Base-by-base conservation (phyloP, 2,888 invertebrate species). In the Seira musarum region DNA sequence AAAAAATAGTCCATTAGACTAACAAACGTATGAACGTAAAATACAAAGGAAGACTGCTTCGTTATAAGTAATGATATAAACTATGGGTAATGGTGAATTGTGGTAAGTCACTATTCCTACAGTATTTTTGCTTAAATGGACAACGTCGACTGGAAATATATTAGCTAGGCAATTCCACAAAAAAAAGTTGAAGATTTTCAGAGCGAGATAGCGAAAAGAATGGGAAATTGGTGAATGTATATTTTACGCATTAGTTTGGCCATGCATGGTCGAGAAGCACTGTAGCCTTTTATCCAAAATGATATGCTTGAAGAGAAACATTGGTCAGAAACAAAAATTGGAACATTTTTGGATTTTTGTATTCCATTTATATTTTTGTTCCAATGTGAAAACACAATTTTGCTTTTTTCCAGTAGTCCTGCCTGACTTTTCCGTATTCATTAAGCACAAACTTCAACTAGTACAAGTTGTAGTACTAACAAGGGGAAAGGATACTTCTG, bases 201-300 rank as follows among this genome's bases (percentile, higher is more conserved):
- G 17, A n/a, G 40, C 17, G 19, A 79, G 79, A 79, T 73, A 79
- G 53, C 64, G 22, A 72, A 79, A 64, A 73, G 68, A 73, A 79
- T 78, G 69, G 79, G 73, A 79, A 73, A 79, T 79, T 73, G 79
- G 79, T 73, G 68, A 69, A 67, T 73, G 65, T n/a, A 57, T 57
- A 8, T 40, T 57, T 57, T 57, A 6, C 57, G n/a, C 8, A 3
- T 57, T 57, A n/a, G n/a, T 10, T n/a, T 57, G 57, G 3, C 57
- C 57, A 57, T 57, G 57, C 57, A 57, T 13, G 57, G 10, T n/a
- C 6, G 57, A 17, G n/a, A 57, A 40, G 13, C 13, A 57, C 17
- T 57, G n/a, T n/a, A 57, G 5, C 17, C 17, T 57, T 57, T 57
- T 17, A 17, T 57, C 10, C 3, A 5, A 57, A 57, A 57, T 57